These are phyloP conservation scores for Sceloporus undulatus DNA, from an alignment of 2,113 vertebrate species.

Conservation along the genomic window DNA sequence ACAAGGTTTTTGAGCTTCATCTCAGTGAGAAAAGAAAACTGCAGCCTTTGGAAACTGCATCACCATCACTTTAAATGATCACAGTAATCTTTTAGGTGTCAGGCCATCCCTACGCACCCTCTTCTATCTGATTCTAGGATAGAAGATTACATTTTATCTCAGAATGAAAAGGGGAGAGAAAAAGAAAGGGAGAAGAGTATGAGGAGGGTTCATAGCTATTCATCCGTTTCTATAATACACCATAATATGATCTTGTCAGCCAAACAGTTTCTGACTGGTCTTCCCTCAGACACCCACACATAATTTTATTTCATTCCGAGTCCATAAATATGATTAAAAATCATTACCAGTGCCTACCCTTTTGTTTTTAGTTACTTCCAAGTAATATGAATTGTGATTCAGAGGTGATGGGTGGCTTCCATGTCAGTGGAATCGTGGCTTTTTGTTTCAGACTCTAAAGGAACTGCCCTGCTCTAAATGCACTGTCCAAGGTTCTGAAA, in stretches of 20 bases:
- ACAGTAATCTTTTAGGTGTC: slow-evolving; percentile 6
- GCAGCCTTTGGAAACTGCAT: neutral
- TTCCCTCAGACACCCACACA: neutral
- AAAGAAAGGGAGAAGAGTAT: neutral
- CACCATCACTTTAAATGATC: neutral
- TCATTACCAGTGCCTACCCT: no score
- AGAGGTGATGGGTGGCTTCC: no score
- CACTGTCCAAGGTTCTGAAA: no score
- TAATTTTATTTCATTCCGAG: slow-evolving; percentile 12
- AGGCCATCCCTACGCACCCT: neutral
- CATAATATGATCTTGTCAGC: slow-evolving; percentile 8
- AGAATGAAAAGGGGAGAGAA: neutral
- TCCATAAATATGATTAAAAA: slow-evolving; percentile 25
- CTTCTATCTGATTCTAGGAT: neutral
- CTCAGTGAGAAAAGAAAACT: neutral
- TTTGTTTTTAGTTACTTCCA: no score
- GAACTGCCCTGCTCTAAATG: no score
- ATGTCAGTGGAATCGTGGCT: no score
- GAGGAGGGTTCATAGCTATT: neutral
- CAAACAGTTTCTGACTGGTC: rapidly evolving
- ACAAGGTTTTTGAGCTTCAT: neutral
- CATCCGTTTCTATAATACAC: neutral
- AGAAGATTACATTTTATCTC: neutral
- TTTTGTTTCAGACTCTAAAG: no score
- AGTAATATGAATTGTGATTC: no score